A percentile compares a stretch with the other conserved stretches of the same genome.
Conservation (phyloP, 2,888 invertebrate genomes). For the Morpho achilles region DNA sequence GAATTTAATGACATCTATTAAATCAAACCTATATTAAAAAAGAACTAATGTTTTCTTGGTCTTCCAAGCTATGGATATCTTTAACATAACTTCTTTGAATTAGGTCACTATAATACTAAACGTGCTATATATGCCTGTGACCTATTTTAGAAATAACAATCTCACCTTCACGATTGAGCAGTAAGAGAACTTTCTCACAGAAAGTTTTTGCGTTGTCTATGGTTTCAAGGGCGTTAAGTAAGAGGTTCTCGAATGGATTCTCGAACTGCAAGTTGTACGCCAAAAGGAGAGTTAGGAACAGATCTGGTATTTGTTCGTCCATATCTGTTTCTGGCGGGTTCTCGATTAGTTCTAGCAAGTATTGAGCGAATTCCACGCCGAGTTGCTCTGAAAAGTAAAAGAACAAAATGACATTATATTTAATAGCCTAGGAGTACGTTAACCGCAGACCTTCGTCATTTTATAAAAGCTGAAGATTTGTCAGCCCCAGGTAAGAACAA, state of each 20-base stretch:
- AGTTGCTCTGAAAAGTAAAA: constrained; percentile 84
- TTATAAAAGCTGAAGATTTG: too few species aligned
- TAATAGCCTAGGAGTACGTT: too few species aligned
- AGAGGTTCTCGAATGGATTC: constrained; percentile 82
- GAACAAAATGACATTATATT: too few species aligned
- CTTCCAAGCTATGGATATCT: too few species aligned
- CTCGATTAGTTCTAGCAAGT: constrained; percentile 90
- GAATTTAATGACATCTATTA: too few species aligned
- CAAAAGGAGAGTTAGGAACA: constrained; percentile 89
- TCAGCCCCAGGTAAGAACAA: too few species aligned
- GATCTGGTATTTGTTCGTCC: constrained; percentile 91
- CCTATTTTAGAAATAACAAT: not conserved
- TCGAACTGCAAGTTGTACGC: constrained; percentile 94
- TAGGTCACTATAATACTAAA: too few species aligned
- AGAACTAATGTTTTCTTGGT: too few species aligned
- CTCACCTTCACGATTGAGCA: constrained; percentile 94
- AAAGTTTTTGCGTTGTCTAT: constrained; percentile 89
- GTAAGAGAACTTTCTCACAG: constrained; percentile 92
- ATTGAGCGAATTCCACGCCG: constrained; percentile 89
- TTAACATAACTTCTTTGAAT: too few species aligned
- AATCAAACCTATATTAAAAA: too few species aligned
- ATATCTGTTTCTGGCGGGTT: constrained; percentile 87
- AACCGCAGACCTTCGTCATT: too few species aligned
- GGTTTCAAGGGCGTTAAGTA: constrained; percentile 84
- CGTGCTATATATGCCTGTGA: too few species aligned